Base-by-base conservation (phyloP, 2,797 vertebrate genomes). In the Trematomus bernacchii region DNA sequence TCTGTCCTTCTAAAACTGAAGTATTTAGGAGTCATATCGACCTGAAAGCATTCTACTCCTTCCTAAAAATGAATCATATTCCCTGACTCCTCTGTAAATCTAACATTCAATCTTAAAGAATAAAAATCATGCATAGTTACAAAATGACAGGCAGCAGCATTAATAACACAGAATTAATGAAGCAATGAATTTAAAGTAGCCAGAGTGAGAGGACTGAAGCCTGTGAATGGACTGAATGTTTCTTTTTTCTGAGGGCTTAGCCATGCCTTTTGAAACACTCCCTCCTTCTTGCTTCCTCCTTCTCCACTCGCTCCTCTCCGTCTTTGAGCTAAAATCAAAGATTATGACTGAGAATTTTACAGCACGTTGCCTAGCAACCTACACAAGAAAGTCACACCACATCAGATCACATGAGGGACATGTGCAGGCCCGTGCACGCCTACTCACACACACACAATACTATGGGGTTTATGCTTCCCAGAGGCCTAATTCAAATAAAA, bases 311-410 rank as follows among this genome's bases (percentile, higher is more conserved):
- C 50, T 82, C 44, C 21, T 87, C 69, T 82, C 69, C 4, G 13
- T 84, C 74, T 85, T 65, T 44, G 82, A 86, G 87, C 85, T 83
- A 86, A 90, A 90, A 86, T 90, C 89, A 90, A 89, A 87, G 85
- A 91, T 82, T 88, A 85, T 83, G 77, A 91, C 84, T 86, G 90
- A 89, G 66, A 91, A 91, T 82, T 82, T 67, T 80, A 86, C 82
- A 87, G 85, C 89, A 91, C 46, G 94, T 95, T 95, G 94, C 95
- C 91, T 95, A 90, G 95, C 94, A 95, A 95, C 95, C 77, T 52
- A 83, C 80, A 90, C 82, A 90, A 91, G 89, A 89, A 92, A 93
- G 87, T 91, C 83, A 92, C 88, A 91, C 89, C 92, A 91, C 85
- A 92, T 88, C 79, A 81, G 85, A 89, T 87, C 89, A 90, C 90